Conservation (phyloP, 2,797 vertebrate species). For the Hypotaenidia okinawae region DNA sequence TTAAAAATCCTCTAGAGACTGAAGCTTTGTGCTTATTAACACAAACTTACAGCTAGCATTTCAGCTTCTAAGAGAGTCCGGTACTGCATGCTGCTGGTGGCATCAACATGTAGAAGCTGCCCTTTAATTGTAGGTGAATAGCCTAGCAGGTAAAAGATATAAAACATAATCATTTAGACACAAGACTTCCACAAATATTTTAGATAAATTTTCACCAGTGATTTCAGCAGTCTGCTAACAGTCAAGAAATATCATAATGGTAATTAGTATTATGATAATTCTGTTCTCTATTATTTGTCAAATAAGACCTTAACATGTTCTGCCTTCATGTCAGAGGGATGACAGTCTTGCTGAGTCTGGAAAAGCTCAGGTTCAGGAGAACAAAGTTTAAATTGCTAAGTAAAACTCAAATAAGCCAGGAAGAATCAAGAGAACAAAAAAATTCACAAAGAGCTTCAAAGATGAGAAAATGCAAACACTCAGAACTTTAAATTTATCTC, state of each 20-base stretch:
- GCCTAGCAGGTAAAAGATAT: slow-evolving; percentile 75
- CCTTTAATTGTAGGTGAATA: slow-evolving; percentile 97
- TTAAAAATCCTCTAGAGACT: not conserved
- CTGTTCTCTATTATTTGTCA: not conserved
- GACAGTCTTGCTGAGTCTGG: not conserved
- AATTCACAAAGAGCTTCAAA: not conserved
- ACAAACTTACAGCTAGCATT: slow-evolving; percentile 94
- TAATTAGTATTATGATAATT: not conserved
- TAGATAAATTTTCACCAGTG: not conserved
- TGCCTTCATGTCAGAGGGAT: not conserved
- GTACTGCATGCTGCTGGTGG: slow-evolving; percentile 98
- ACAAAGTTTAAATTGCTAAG: not conserved
- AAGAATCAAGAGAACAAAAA: not conserved
- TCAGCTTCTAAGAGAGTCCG: slow-evolving; percentile 96
- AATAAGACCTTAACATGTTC: not conserved
- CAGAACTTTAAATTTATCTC: not conserved
- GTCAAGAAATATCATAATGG: not conserved
- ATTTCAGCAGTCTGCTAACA: not conserved
- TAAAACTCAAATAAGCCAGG: not conserved
- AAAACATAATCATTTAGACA: not conserved
- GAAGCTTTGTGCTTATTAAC: not conserved
- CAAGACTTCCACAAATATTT: not conserved
- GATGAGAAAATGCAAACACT: not conserved
- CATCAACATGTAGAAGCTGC: slow-evolving; percentile 95
- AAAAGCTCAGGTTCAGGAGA: not conserved